Percentiles rank a stretch among this genome's conserved stretches.
Evolutionary conservation across 2,888 invertebrate species (phyloP).

Genomic region (Danaus chrysippus): DNA sequence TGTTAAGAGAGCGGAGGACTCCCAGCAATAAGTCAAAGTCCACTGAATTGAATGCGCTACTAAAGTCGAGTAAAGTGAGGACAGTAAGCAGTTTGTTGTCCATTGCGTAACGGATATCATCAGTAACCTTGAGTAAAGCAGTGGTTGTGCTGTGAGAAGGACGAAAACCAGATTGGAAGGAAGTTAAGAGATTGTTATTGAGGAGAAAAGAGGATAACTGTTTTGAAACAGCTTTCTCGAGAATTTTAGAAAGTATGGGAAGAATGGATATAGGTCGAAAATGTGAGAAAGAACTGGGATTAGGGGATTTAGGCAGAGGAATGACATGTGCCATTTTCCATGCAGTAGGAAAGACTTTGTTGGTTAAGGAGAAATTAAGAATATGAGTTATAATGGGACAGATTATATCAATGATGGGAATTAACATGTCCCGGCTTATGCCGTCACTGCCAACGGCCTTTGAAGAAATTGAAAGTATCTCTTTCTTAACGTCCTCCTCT

Average conservation of each 20-base stretch:
- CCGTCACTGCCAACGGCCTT: slow-evolving; percentile 6
- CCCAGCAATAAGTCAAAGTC: background rate
- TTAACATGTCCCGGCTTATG: slow-evolving; percentile 9
- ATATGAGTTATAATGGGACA: slow-evolving; percentile 4
- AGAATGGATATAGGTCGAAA: background rate
- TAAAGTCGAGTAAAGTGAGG: no score
- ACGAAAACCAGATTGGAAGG: background rate
- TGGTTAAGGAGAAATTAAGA: background rate
- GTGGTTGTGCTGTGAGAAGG: no score
- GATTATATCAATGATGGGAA: slow-evolving; percentile 8
- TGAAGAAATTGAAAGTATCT: slow-evolving; percentile 7
- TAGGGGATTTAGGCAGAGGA: no score
- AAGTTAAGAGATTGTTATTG: background rate
- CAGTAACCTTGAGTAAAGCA: no score
- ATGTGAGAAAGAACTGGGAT: no score
- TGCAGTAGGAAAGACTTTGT: slow-evolving; percentile 2
- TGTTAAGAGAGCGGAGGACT: slow-evolving; percentile 2
- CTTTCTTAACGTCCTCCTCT: slow-evolving; percentile 1
- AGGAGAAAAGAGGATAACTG: background rate
- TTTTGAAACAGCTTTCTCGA: background rate
- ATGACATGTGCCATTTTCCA: background rate
- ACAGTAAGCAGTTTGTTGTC: background rate
- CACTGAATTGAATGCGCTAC: no score
- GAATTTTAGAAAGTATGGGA: background rate
- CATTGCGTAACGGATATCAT: background rate